Base-by-base conservation (phyloP, 2,888 invertebrate genomes). In the Trisateles emortualis region DNA sequence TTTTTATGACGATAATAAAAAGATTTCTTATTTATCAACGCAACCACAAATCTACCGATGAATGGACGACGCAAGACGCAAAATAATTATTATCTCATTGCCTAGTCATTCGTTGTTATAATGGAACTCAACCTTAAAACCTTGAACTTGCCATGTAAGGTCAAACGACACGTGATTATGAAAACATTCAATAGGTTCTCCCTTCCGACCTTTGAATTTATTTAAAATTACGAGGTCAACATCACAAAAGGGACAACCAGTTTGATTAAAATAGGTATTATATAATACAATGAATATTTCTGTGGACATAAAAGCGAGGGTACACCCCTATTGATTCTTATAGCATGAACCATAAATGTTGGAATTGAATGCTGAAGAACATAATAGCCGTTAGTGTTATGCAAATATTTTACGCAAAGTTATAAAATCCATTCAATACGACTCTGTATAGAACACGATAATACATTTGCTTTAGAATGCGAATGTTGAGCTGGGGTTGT, bases 141-240 rank as follows among this genome's bases (percentile, higher is more conserved):
- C 91, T 88, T 92, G 91, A 92, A 92, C 92, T 90, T 88, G 83
- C 61, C 41, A 58, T 60, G 59, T 69, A 70, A 81, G 89, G 86
- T 90, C 87, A 86, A 56, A 48, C 42, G 60, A 60, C 65, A 69
- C 70, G 68, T 79, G 79, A 83, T 87, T 81, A 83, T 70, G 17
- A 61, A 81, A 84, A 81, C 76, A 78, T 76, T 86, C 79, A 87
- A 86, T 85, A 78, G 74, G 61, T 59, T 76, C 78, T 84, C 87
- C 88, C 84, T 86, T 79, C 75, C 76, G 79, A 84, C 78, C 79
- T 84, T 84, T 81, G 76, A 85, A 84, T 81, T 58, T 71, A 78
- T 81, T 79, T 80, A 66, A 81, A 84, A 80, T 83, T 67, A 68
- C 88, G 85, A 88, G 90, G 90, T 77, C 84, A 82, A 60, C 56